These are phyloP conservation scores for Acrocera orbiculus DNA, from an alignment of 2,888 invertebrate genomes.

Conservation along the genomic window DNA sequence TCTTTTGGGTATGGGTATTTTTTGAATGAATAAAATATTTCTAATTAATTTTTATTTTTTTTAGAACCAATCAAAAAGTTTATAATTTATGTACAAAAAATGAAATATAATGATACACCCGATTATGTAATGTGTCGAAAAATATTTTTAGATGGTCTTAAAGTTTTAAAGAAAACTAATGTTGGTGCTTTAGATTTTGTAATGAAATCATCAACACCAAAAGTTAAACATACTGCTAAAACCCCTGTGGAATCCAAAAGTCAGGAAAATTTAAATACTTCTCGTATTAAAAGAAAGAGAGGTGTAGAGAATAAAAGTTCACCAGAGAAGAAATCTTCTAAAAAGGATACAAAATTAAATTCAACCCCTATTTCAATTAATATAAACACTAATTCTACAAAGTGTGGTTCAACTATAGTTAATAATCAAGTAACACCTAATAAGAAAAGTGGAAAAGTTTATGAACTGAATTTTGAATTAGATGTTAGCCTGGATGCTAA, in stretches of 20 bases:
- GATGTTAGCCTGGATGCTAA: slow-evolving; percentile 32
- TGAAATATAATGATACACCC: slow-evolving; percentile 53
- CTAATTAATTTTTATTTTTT: slow-evolving; percentile 18
- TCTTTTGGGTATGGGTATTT: too few relatives aligned
- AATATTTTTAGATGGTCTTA: slow-evolving; percentile 46
- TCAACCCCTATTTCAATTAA: too few relatives aligned
- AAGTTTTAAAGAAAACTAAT: slow-evolving; percentile 38
- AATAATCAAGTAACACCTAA: slow-evolving; percentile 27
- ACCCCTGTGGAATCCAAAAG: too few relatives aligned
- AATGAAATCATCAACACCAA: not conserved
- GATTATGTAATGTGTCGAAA: slow-evolving; percentile 55
- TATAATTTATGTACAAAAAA: slow-evolving; percentile 45
- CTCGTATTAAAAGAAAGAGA: not conserved
- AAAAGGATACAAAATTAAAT: too few relatives aligned
- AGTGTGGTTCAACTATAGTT: slow-evolving; percentile 24
- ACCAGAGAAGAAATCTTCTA: too few relatives aligned
- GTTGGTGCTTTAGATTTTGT: slow-evolving; percentile 37
- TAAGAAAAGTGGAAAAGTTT: slow-evolving; percentile 24
- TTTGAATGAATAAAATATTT: slow-evolving; percentile 3
- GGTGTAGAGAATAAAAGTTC: too few relatives aligned
- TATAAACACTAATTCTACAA: too few relatives aligned
- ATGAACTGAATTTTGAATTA: slow-evolving; percentile 29
- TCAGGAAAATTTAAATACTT: too few relatives aligned
- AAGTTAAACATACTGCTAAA: too few relatives aligned
- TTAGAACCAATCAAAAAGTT: slow-evolving; percentile 43